Conservation (phyloP, 2,797 vertebrate species). For the Lycodopsis pacificus region DNA sequence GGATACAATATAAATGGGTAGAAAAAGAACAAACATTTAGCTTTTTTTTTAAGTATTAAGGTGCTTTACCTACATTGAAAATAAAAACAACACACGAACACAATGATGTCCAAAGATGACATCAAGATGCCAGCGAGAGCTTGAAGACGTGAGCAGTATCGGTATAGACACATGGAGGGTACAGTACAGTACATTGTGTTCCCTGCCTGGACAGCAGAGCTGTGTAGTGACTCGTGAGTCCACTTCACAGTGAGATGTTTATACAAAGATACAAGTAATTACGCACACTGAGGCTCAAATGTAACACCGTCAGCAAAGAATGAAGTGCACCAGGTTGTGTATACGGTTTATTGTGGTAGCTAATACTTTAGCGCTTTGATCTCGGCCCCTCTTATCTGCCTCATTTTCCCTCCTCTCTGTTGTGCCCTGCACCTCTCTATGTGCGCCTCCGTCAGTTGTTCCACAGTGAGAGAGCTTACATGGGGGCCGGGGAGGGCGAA, state of each 20-base stretch:
- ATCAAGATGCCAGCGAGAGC: not conserved
- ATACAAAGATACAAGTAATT: not conserved
- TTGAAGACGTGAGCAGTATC: not conserved
- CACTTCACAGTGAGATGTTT: slow-evolving; percentile 5
- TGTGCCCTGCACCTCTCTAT: slow-evolving; percentile 50
- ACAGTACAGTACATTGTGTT: slow-evolving; percentile 21
- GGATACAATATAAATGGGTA: not conserved
- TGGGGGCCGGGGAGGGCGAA: slow-evolving; percentile 46
- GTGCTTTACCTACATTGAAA: not conserved
- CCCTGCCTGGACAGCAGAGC: not conserved
- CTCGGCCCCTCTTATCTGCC: slow-evolving; percentile 49
- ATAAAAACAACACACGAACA: not conserved
- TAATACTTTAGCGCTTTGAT: slow-evolving; percentile 40
- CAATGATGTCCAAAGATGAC: not conserved
- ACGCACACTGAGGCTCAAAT: slow-evolving; percentile 2
- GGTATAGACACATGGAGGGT: not conserved
- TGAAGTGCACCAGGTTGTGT: slow-evolving; percentile 29
- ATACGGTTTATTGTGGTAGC: slow-evolving; percentile 21
- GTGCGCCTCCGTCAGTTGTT: slow-evolving; percentile 56
- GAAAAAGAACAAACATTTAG: too few relatives aligned
- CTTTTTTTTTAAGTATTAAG: too few relatives aligned
- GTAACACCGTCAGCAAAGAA: slow-evolving; percentile 10
- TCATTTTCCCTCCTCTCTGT: slow-evolving; percentile 52
- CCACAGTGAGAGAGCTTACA: slow-evolving; percentile 51
- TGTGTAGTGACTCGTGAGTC: slow-evolving; percentile 3